These are phyloP conservation scores for Drosophila yakuba DNA, from an alignment of 1,140 invertebrate species.

Conservation along the genomic window DNA sequence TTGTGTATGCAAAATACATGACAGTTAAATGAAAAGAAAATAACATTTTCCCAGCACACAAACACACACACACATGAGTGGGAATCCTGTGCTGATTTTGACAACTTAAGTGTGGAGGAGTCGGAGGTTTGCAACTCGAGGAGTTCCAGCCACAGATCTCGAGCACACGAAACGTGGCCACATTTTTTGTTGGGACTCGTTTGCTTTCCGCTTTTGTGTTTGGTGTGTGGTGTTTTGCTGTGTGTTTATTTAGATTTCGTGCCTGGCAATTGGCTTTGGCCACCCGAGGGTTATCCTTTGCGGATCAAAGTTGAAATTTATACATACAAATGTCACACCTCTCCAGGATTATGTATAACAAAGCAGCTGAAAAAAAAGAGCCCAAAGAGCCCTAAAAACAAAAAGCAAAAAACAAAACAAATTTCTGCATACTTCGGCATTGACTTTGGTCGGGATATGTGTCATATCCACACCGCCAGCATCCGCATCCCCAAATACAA, in stretches of 20 bases:
- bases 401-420: slow-evolving; percentile 40
- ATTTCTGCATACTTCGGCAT: slow-evolving; percentile 60
- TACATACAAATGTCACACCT: slow-evolving; percentile 77
- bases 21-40: slow-evolving; percentile 75
- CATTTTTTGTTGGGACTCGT: slow-evolving; percentile 37
- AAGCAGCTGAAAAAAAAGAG: slow-evolving; percentile 16
- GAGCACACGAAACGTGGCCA: slow-evolving; percentile 36
- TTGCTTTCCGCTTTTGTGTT: slow-evolving; percentile 28
- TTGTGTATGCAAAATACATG: slow-evolving; percentile 64
- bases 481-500: slow-evolving; percentile 42
- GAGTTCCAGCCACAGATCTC: slow-evolving; percentile 33
- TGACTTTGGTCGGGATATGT: slow-evolving; percentile 53
- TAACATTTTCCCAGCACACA: slow-evolving; percentile 37
- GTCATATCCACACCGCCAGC: slow-evolving; percentile 33
- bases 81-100: slow-evolving; percentile 69
- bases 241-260: slow-evolving; percentile 54
- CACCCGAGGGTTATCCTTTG: slow-evolving; percentile 73
- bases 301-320: slow-evolving; percentile 83
- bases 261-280: slow-evolving; percentile 62
- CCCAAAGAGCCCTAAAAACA: not conserved
- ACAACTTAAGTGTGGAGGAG: slow-evolving; percentile 68
- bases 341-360: slow-evolving; percentile 71
- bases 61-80: not conserved
- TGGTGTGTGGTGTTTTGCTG: not conserved
- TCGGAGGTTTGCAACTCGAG: slow-evolving; percentile 36